Evolutionary conservation across 2,888 invertebrate genomes (phyloP), one percentile per base, ranked within the genome.

Genomic region (Scaeva pyrastri): DNA sequence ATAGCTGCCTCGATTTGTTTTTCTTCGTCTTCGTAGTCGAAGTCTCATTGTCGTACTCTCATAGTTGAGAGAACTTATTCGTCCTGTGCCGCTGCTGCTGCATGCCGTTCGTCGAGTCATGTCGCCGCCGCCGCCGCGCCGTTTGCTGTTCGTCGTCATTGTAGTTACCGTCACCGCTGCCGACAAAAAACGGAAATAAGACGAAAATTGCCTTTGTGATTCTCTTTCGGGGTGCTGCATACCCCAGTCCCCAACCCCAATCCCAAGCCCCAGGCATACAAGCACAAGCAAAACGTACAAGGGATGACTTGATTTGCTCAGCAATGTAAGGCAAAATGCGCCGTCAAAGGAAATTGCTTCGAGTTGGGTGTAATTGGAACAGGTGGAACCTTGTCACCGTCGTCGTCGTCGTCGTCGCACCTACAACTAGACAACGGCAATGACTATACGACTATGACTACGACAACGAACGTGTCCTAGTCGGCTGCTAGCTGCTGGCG

Each of bases 161-260:
- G n/a, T n/a, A n/a, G n/a, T n/a, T n/a, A n/a, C n/a, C 8, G 26
- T 2, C n/a, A 10, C 26, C n/a, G 2, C 55, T 26, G 56, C 41
- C 19, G 68, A 56, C 71, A 60, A 77, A 77, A 75, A 77, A 45
- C 68, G 83, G 83, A 83, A 83, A 78, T 83, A 83, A 83, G 83
- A 83, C 62, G 78, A 83, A 78, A 83, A 83, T 83, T 83, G 78
- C 73, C 83, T 83, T 83, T 83, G 78, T 74, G 83, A 83, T 78
- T 72, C 36, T 78, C 62, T 56, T 68, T 78, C 64, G 78, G 73
- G 58, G 55, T 66, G 62, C 43, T 50, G 52, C 52, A 55, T 58
- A 5, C 8, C 36, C 19, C 58, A 48, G 72, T n/a, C 48, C 5
- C 8, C 6, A 31, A 8, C 31, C 8, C 8, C 31, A 36, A n/a